Evolutionary conservation across 2,797 vertebrate species (phyloP).

Genomic region (Mormyrus proboscirostris): DNA sequence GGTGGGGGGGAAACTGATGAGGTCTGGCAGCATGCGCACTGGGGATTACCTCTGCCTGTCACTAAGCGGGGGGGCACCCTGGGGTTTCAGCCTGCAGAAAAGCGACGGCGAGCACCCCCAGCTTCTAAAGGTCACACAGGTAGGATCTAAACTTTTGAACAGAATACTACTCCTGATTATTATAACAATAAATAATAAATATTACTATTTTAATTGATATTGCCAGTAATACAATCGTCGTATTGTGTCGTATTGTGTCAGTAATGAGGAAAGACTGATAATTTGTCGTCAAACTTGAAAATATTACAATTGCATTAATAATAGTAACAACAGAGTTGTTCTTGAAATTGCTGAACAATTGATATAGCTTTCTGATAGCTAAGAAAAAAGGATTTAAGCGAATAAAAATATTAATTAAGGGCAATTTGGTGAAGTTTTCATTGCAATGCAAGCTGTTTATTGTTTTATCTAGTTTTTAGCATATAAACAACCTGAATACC

Average conservation of each 20-base stretch:
- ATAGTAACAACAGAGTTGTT: background rate
- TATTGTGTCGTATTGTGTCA: too few relatives aligned
- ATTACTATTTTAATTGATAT: constrained; percentile 9
- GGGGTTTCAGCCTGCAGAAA: constrained; percentile 85
- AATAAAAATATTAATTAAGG: background rate
- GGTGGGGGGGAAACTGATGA: constrained; percentile 35
- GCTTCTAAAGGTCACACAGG: constrained; percentile 80
- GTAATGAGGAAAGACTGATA: background rate
- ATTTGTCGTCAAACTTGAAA: background rate
- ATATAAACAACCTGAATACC: background rate
- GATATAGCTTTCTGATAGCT: background rate
- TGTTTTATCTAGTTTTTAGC: background rate
- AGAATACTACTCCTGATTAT: background rate
- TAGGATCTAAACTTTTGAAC: constrained; percentile 48
- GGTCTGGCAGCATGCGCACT: constrained; percentile 71
- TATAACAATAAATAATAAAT: background rate
- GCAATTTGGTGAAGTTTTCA: background rate
- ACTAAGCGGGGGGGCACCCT: constrained; percentile 83
- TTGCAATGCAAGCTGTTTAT: background rate
- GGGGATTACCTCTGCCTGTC: constrained; percentile 88
- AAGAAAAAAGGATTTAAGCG: background rate
- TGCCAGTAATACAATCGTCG: background rate
- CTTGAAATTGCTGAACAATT: background rate
- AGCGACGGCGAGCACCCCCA: constrained; percentile 70
- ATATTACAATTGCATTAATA: background rate